Evolutionary conservation across 2,113 vertebrate species (phyloP), one percentile per base, ranked within the genome.

Genomic region (Trogon surrucura): DNA sequence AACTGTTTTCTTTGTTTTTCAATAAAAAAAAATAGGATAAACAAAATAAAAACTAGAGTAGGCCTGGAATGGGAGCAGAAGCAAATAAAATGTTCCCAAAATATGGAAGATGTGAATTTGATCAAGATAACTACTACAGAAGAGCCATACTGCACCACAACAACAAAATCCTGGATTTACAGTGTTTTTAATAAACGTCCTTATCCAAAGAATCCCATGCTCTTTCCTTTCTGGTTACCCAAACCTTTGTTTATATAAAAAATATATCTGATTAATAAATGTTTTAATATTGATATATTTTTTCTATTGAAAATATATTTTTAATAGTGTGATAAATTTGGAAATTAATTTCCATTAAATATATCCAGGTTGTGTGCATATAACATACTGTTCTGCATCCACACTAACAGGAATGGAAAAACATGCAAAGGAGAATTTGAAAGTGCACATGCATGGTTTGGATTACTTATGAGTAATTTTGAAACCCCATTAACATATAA

Each of bases 251-350:
- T 95, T 60, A 96, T 98, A 97, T 97, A 97, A 98, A 98, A 98
- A 97, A 98, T 98, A 98, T 88, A 98, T 98, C 92, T 94, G 93
- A 91, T 94, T 97, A 97, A 94, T 97, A 98, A 91, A 97, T 93
- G 95, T 93, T 95, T 97, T 89, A 89, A 93, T 93, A 97, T 34
- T 79, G 60, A 83, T 91, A 73, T 87, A 88, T 75, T 97, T 71
- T 95, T 96, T 91, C 91, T 95, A 91, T 93, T 97, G 81, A 96
- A 97, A 98, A 97, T 97, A 97, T 96, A 97, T 97, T 97, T 96
- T 89, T 92, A 96, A 91, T 95, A 92, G 89, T 75, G 81, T 96
- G 91, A 92, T 96, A 96, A 94, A 95, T 96, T 92, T 87, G 77
- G 93, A 97, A 95, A 94, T 72, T 88, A 53, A 86, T 96, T 96